Base-by-base conservation (phyloP, 2,888 invertebrate genomes). In the Amblyjoppa proteus region DNA sequence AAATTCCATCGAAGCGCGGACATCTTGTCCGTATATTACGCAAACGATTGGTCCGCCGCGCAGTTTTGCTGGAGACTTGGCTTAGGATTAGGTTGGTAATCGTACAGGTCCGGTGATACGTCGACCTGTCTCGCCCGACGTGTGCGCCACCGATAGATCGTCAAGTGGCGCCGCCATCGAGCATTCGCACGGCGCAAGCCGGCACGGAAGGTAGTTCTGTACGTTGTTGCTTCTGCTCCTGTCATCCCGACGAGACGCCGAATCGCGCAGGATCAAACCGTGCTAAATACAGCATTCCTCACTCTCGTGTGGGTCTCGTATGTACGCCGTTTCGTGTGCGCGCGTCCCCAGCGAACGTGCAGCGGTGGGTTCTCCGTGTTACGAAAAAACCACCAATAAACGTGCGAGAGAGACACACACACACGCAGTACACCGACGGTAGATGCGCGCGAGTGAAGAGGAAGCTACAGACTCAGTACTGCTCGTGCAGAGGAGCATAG, bases 131-230 rank as follows among this genome's bases (percentile, higher is more conserved):
- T 28, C 25, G 25, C 1, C 25, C 58, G 58, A 28, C 58, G 58
- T 11, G 58, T 11, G 58, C 58, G 58, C 58, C 58, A 58, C 58
- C 58, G 58, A 28, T 1, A 9, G 25, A 58, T 58, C 58, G 58
- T 58, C 25, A 58, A 58, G 58, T 58, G 58, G 58, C 58, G 58
- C 58, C 58, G 11, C 58, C 25, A 9, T 28, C 25, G 4, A 58
- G 58, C 58, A 58, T 58, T 58, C 4, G 11, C 25, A 25, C 58
- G 25, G 66, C 71, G 78, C 64, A 74, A 77, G 84, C 84, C 87
- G 83, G 87, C 80, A 77, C 84, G 84, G 70, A 75, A 84, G 83
- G 78, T 71, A 81, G 69, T 86, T 76, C 6, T 56, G 53, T 71
- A 49, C 73, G 61, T 51, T 53, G 38, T 68, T 56, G 66, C 34